Evolutionary conservation across 1,140 invertebrate species (phyloP), one percentile per base, ranked within the genome.

Genomic region (Dreissena polymorpha): DNA sequence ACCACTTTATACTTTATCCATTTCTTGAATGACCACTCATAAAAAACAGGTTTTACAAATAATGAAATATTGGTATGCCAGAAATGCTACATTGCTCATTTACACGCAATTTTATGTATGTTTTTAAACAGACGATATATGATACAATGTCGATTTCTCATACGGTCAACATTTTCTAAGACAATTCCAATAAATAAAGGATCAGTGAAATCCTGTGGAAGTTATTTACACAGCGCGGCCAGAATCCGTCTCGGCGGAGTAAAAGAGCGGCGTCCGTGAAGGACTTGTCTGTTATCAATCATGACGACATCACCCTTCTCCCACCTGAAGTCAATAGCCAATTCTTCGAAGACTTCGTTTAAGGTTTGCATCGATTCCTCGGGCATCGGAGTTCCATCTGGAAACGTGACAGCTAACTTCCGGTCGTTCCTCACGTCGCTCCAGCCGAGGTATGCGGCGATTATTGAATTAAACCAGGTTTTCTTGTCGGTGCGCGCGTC

Each of bases 381-480:
- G 39, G 84, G 84, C 85, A 90, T 88, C 51, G 69, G 63, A 23
- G 75, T 72, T 53, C 85, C 89, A 85, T 89, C 63, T 50, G 79
- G 25, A 67, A 75, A 90, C 21, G 85, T 88, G 0, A 91, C 85
- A 10, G 90, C 88, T 63, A 84, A 88, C 71, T 88, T 84, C 10
- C 87, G 78, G 53, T 84, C 85, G 82, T 91, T 91, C 60, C 90
- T 67, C 16, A 57, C 68, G 67, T 91, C 89, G 39, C 83, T 77
- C 89, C 89, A 91, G 0, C 89, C 90, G 1, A 72, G 74, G 70
- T 90, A 91, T 14, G 86, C 89, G 21, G 89, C 89, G n/a, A 90
- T 89, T n/a, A 91, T 85, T 0, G 90, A 90, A 68, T 91, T 91
- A 75, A 90, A 90, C 89, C 89, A 91, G 16, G 86, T 89, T 76